Evolutionary conservation across 2,113 vertebrate species (phyloP), one percentile per base, ranked within the genome.

Genomic region (Deroptyus accipitrinus): DNA sequence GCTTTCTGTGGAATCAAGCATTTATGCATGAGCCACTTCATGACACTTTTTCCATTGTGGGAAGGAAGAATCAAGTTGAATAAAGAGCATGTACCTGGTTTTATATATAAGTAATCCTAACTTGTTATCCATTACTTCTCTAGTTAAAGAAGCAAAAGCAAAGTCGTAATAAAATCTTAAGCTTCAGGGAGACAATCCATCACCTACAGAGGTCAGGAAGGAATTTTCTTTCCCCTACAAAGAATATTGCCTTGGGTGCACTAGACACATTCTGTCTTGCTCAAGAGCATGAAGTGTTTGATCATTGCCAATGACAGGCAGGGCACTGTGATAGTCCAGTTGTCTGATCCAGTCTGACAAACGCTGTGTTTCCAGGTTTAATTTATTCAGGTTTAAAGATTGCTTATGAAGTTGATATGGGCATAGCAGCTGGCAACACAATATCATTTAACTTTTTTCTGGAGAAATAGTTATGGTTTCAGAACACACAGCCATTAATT

Each of bases 401-500:
- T 96, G 76, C 94, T 95, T 94, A 88, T 94, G 82, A 93, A 83
- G 82, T 94, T 95, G 86, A 94, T 78, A 91, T 51, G 35, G 85
- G 31, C 74, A 86, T 82, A 93, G 93, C 78, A 96, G 83, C 68
- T 67, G 62, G 28, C 1, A 6, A 80, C 48, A 69, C 80, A 61
- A 17, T 72, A 84, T 92, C 59, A 46, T 94, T 97, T 92, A 81
- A 75, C 96, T 96, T 96, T 94, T 94, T 97, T 85, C 73, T 92
- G 82, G 73, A 96, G 95, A 98, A 97, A 91, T 80, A 54, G 92
- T 96, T 97, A 73, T 48, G 94, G 59, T 96, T 97, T 97, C 94
- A 94, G 96, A 98, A 94, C 73, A 91, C 90, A 96, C 63, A 95
- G 44, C 46, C 94, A 89, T 90, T 97, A 97, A 98, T 98, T 98